phyloP scores from a whole-genome alignment of 2,888 invertebrate species.

The Fragum fragum region DNA sequence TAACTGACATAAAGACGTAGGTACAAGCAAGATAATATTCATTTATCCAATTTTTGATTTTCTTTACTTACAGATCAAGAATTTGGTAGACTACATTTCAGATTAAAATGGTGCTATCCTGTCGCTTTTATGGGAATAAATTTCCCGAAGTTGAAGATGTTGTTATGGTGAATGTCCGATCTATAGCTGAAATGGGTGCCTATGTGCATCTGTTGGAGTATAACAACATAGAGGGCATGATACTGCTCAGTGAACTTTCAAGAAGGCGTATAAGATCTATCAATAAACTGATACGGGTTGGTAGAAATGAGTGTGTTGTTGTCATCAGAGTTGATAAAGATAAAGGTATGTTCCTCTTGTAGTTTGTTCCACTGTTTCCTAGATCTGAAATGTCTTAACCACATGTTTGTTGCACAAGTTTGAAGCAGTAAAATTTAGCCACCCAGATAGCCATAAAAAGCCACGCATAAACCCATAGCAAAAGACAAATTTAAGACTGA shows the following conservation, averaged over 20 bases:
- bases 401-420: too few species aligned
- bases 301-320: conserved; percentile 99
- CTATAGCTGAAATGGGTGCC: conserved; percentile 99
- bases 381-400: too few species aligned
- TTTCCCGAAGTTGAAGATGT: conserved; percentile 99
- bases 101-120: conserved; percentile 81
- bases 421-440: too few species aligned
- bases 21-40: too few species aligned
- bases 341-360: too few species aligned
- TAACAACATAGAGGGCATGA: conserved; percentile 99
- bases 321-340: conserved; percentile 99
- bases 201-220: conserved; percentile 99
- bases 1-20: too few species aligned
- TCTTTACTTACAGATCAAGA: not conserved
- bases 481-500: too few species aligned
- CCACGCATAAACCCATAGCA: too few species aligned
- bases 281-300: conserved; percentile 99
- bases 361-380: too few species aligned
- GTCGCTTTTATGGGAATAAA: conserved; percentile 97
- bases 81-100: too few species aligned
- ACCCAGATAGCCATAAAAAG: too few species aligned
- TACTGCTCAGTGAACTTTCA: conserved; percentile 98
- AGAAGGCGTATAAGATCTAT: conserved; percentile 99
- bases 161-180: conserved; percentile 98
- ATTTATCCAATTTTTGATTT: not conserved